These are phyloP conservation scores for Sarcophaga bullata DNA, from an alignment of 1,140 invertebrate species.

Conservation along the genomic window DNA sequence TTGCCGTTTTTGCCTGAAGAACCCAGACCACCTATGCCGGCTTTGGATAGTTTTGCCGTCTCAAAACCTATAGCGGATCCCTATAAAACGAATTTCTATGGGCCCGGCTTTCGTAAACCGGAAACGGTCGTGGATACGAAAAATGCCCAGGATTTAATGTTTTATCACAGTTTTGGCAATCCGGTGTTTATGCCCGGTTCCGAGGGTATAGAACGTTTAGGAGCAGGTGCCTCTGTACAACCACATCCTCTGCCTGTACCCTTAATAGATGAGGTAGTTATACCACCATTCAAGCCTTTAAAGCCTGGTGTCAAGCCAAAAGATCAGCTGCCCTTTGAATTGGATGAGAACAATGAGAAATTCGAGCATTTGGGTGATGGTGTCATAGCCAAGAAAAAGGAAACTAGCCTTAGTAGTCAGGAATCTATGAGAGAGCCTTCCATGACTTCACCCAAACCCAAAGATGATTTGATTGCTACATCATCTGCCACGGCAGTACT, in stretches of 20 bases:
- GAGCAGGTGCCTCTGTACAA: slow-evolving; percentile 56
- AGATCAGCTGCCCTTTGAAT: slow-evolving; percentile 54
- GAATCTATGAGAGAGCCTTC: neutral
- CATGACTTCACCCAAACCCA: slow-evolving; percentile 35
- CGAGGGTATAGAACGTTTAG: slow-evolving; percentile 60
- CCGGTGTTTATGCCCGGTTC: slow-evolving; percentile 59
- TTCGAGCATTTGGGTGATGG: slow-evolving; percentile 63
- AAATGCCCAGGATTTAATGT: slow-evolving; percentile 52
- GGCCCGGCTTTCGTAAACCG: slow-evolving; percentile 49
- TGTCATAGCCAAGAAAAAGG: slow-evolving; percentile 62
- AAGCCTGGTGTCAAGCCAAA: slow-evolving; percentile 49
- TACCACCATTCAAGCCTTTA: slow-evolving; percentile 59
- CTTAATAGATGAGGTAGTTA: slow-evolving; percentile 59
- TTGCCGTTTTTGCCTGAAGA: slow-evolving; percentile 59
- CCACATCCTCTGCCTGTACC: slow-evolving; percentile 63
- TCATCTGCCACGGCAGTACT: slow-evolving; percentile 55
- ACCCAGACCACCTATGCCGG: slow-evolving; percentile 53
- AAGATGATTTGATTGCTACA: slow-evolving; percentile 28
- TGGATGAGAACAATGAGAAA: slow-evolving; percentile 52
- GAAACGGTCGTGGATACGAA: slow-evolving; percentile 16
- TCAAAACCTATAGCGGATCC: slow-evolving; percentile 47
- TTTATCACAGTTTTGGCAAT: slow-evolving; percentile 63
- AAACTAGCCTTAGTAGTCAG: slow-evolving; percentile 24
- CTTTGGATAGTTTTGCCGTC: slow-evolving; percentile 29
- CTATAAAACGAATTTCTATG: slow-evolving; percentile 47